phyloP scores from a whole-genome alignment of 2,797 vertebrate genomes.

The Acrossocheilus fasciatus region DNA sequence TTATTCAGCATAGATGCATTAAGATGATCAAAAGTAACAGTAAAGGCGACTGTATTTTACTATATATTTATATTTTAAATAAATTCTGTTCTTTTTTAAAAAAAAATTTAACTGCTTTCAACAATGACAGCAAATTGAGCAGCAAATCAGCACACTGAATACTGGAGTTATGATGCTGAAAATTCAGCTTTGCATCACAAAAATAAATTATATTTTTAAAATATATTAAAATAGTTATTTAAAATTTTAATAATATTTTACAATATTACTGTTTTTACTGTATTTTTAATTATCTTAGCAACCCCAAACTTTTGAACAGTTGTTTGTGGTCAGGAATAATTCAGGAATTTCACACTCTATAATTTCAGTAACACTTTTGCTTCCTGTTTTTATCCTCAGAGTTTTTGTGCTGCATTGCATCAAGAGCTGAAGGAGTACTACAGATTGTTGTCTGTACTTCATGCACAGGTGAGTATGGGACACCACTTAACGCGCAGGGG shows the following conservation, averaged over 20 bases:
- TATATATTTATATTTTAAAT: not conserved
- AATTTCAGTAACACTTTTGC: not conserved
- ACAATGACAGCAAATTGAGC: not conserved
- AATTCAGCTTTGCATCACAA: not conserved
- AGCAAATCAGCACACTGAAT: not conserved
- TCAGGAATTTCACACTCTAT: not conserved
- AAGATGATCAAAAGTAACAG: not conserved
- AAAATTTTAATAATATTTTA: not conserved
- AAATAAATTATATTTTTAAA: not conserved
- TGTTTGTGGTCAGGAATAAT: not conserved
- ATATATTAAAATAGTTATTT: not conserved
- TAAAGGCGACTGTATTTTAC: not conserved
- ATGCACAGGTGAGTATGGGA: slow-evolving; percentile 88
- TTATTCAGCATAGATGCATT: not conserved
- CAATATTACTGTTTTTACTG: not conserved
- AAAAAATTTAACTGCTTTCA: not conserved
- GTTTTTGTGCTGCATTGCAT: slow-evolving; percentile 96
- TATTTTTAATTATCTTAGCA: not conserved
- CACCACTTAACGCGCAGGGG: not conserved
- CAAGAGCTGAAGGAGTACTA: slow-evolving; percentile 98
- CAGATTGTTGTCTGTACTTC: slow-evolving; percentile 93
- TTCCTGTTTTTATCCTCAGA: slow-evolving; percentile 73
- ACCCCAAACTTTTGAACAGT: not conserved
- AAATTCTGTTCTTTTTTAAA: not conserved
- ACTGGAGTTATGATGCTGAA: not conserved